Base-by-base conservation (phyloP, 2,888 invertebrate species). In the Euspilapteryx auroguttella region DNA sequence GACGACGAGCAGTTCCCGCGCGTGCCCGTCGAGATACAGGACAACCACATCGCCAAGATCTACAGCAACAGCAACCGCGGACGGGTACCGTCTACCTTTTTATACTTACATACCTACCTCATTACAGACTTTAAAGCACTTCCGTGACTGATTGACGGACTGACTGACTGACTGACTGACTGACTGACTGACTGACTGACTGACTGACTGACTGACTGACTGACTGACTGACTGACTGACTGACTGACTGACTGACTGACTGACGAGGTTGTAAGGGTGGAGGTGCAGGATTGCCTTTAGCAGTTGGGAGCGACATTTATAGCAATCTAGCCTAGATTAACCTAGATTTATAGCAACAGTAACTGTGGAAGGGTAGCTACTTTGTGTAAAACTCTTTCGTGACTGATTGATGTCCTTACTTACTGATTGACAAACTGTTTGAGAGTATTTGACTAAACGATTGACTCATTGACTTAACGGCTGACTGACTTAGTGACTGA, bases 21-120 rank as follows among this genome's bases (percentile, higher is more conserved):
- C 2, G 87, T 98, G 35, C 85, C 83, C 24, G 92, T 97, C 1
- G 95, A 96, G 63, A 86, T 97, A 29, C 80, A 94, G 7, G 97
- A 98, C 53, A 96, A 95, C 46, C 95, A 97, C 49, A 77, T 97
- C 30, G 89, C 95, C 30, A 89, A 91, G 59, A 85, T 97, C 15
- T 98, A 92, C 58, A 86, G 94, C 33, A 94, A 92, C 52, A 94
- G 94, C 12, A 89, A 89, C 39, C 88, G 91, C 47, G 93, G 94
- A 24, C 65, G 81, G 56, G 81, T 84, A n/a, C n/a, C n/a, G n/a
- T n/a, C n/a, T n/a, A n/a, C n/a, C n/a, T n/a, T n/a, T n/a, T n/a
- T n/a, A n/a, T n/a, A n/a, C n/a, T n/a, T n/a, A n/a, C n/a, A n/a
- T n/a, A n/a, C n/a, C n/a, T n/a, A n/a, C n/a, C n/a, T n/a, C n/a